phyloP scores from a whole-genome alignment of 2,113 vertebrate species.

The Porphyrio hochstetteri region DNA sequence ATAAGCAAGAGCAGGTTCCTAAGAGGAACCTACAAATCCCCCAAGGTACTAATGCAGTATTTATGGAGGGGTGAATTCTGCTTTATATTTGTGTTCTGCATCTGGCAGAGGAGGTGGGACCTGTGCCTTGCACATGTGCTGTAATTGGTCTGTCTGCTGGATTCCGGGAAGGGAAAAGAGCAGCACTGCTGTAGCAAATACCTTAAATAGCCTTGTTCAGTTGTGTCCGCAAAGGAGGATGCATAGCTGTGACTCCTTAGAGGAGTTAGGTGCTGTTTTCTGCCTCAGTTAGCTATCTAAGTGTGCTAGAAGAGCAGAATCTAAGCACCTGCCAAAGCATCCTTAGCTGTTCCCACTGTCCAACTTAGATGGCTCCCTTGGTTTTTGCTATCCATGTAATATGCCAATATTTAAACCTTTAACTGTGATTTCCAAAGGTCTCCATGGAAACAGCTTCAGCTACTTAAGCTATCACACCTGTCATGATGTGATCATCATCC shows the following conservation, averaged over 20 bases:
- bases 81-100: background rate
- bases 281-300: background rate
- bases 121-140: background rate
- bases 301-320: background rate
- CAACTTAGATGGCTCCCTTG: background rate
- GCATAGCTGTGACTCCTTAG: background rate
- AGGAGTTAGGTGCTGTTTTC: background rate
- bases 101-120: background rate
- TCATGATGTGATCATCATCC: background rate
- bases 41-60: background rate
- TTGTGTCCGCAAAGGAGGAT: background rate
- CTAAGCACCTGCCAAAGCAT: background rate
- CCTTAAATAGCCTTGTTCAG: background rate
- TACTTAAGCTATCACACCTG: background rate
- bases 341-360: background rate
- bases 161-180: background rate
- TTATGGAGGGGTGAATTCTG: background rate
- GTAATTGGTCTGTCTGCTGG: background rate
- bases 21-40: background rate
- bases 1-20: background rate
- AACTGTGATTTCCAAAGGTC: background rate
- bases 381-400: background rate
- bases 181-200: background rate
- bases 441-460: conserved; percentile 4
- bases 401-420: background rate